phyloP scores from a whole-genome alignment of 2,113 vertebrate species.

The Eulemur macaco region DNA sequence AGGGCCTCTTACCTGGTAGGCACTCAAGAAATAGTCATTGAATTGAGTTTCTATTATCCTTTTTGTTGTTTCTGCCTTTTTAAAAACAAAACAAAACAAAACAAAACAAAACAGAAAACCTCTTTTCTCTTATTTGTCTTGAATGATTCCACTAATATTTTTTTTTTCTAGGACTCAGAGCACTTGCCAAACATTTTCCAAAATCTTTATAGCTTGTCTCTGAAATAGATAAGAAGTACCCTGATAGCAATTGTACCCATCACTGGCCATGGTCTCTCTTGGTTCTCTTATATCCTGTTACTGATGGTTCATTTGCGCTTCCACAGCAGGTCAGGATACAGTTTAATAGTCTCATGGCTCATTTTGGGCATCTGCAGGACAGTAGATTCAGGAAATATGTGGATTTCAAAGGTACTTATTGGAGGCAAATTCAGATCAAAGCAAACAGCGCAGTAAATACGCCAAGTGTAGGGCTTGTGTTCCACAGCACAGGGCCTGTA shows the following conservation, averaged over 20 bases:
- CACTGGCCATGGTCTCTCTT: not conserved
- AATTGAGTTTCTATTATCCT: slow-evolving; percentile 58
- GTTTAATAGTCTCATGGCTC: slow-evolving; percentile 68
- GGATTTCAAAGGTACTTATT: slow-evolving; percentile 53
- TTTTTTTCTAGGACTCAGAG: slow-evolving; percentile 46
- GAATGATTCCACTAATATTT: slow-evolving; percentile 51
- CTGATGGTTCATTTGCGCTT: slow-evolving; percentile 53
- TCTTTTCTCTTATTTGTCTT: slow-evolving; percentile 31
- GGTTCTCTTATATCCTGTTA: slow-evolving; percentile 54
- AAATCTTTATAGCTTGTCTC: slow-evolving; percentile 58
- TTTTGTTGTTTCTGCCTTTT: not conserved
- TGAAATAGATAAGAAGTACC: slow-evolving; percentile 54
- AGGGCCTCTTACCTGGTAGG: not conserved
- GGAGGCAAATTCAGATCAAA: slow-evolving; percentile 61
- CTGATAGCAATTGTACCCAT: slow-evolving; percentile 13
- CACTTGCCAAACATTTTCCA: slow-evolving; percentile 59
- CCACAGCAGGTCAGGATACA: slow-evolving; percentile 51
- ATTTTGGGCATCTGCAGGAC: slow-evolving; percentile 58
- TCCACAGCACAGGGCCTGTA: not conserved
- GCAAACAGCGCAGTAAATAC: not conserved
- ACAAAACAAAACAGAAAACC: not conserved
- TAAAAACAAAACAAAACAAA: not conserved
- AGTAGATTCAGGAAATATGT: slow-evolving; percentile 55
- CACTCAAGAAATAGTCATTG: slow-evolving; percentile 38
- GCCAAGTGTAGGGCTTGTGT: not conserved